phyloP scores from a whole-genome alignment of 2,797 vertebrate species.

The Babyrousa celebensis region DNA sequence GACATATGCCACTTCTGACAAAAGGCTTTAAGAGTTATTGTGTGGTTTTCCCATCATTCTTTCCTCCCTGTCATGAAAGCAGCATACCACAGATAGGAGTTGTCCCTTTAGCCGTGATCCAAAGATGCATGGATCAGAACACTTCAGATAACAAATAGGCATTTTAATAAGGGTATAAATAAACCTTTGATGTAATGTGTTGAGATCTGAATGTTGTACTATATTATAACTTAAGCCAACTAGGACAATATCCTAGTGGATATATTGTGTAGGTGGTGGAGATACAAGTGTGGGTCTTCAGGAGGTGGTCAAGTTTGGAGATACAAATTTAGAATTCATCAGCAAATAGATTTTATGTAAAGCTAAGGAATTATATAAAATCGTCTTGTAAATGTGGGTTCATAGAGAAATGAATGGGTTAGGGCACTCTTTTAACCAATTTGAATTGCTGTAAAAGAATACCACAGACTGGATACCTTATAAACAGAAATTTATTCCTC shows the following conservation, averaged over 20 bases:
- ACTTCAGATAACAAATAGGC: not conserved
- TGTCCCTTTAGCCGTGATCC: not conserved
- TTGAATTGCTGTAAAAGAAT: not conserved
- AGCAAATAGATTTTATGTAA: slow-evolving; percentile 37
- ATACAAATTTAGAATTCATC: not conserved
- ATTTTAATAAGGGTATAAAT: not conserved
- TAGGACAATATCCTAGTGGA: not conserved
- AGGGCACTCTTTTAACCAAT: not conserved
- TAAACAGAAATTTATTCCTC: not conserved
- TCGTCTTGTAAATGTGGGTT: not conserved
- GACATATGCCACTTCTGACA: not conserved
- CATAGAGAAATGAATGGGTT: not conserved
- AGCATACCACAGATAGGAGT: not conserved
- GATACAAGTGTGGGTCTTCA: not conserved
- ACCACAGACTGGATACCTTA: not conserved
- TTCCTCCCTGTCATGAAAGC: not conserved
- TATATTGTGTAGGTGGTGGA: not conserved
- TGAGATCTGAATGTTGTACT: not conserved
- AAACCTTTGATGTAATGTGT: not conserved
- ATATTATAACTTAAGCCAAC: not conserved
- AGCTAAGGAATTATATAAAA: not conserved
- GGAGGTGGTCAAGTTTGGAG: not conserved
- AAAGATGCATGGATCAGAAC: not conserved
- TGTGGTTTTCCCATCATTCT: not conserved
- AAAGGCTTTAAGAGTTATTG: not conserved